Evolutionary conservation across 1,140 invertebrate genomes (phyloP), one percentile per base, ranked within the genome.

Genomic region (Caerostris darwini): DNA sequence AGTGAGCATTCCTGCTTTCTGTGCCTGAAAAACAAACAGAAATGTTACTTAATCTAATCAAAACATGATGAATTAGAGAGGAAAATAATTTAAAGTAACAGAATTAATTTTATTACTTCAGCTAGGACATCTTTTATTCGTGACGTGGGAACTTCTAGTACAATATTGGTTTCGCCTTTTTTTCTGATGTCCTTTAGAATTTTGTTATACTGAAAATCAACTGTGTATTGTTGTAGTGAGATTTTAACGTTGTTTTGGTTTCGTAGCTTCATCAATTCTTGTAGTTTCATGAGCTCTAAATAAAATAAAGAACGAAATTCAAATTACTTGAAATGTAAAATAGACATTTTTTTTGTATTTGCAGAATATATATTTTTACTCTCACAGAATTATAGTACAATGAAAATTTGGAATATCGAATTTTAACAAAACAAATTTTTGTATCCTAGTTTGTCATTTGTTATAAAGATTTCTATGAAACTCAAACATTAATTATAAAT

Each of bases 261-360:
- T 67, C 93, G 14, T 8, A 94, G 19, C 50, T 94, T 94, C 87
- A 94, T 94, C 81, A 99, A 96, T 95, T 99, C 98, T 96, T 99
- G 98, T 6, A 99, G 96, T 91, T 98, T 97, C 58, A 99, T 98
- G 86, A 99, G 96, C 56, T 92, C 89, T 94, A 81, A 59, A 61
- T 59, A 14, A 86, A 85, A 94, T 50, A 91, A 90, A 64, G 12
- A 77, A 77, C 5, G 19, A 34, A 81, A 81, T n/a, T 10, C 71
- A 67, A 67, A 67, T 67, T 67, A 67, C 64, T 12, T 67, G 12
- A 34, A 34, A 34, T 34, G 34, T 2, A 34, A 34, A 34, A 1
- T 34, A 34, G 34, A 34, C 34, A 34, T 34, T 34, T 34, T 34
- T 34, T 34, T 34, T 34, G 34, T 34, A 34, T 34, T 34, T 34